Base-by-base conservation (phyloP, 2,113 vertebrate species). In the Cinclus cinclus region DNA sequence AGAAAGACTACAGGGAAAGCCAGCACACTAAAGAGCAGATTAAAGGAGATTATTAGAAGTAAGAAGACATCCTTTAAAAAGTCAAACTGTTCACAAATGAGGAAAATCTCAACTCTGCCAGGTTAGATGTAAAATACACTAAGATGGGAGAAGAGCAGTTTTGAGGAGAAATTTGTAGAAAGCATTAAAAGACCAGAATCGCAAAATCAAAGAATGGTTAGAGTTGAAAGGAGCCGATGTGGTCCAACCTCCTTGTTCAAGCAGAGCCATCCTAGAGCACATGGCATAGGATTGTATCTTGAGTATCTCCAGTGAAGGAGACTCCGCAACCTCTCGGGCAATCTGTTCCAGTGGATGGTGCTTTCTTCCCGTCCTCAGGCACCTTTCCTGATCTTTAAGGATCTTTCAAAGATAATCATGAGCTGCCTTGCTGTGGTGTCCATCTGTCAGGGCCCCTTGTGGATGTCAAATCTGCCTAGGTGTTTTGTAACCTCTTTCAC, bases 11-110 rank as follows among this genome's bases (percentile, higher is more conserved):
- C 30, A 49, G 50, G 58, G 47, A 75, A 93, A 60, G 53, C 44
- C 44, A 64, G 27, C 28, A 41, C 0, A 44, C 49, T 90, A 41
- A 87, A 64, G 9, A 85, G 4, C 24, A 64, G 65, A 68, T 87
- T 71, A 87, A 89, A 31, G 49, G 31, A 93, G 65, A 79, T 91
- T 68, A 62, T 64, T 56, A 85, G 15, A 68, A 47, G 17, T 52
- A 80, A 70, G 56, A 94, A 89, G 65, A 78, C 39, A 85, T 84
- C 37, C 13, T 90, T 92, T 91, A 31, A 79, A 70, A 90, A 84
- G 39, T 67, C 28, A 81, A 35, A 28, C 52, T 79, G 44, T 64
- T 93, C 53, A 65, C 60, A 94, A 82, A 82, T 87, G 22, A 73
- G 41, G 31, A 64, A 89, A 44, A 82, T 31, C 47, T 92, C 37